Evolutionary conservation across 2,113 vertebrate genomes (phyloP).

Genomic region (Acinonyx jubatus): DNA sequence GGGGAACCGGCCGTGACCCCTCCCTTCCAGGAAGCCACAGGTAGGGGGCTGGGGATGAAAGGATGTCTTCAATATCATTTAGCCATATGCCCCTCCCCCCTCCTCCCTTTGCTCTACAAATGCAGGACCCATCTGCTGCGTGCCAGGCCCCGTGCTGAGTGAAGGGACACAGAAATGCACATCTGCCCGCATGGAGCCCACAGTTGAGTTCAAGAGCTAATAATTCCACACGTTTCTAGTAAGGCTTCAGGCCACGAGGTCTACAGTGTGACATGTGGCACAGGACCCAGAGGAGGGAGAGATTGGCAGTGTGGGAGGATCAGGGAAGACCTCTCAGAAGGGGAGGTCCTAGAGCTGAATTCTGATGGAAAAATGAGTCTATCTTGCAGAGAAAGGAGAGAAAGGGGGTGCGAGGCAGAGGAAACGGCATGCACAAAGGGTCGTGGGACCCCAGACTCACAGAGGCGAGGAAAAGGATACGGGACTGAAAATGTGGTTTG

Average conservation of each 20-base stretch:
- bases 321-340: background rate
- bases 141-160: background rate
- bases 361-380: background rate
- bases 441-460: rapidly evolving
- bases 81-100: rapidly evolving
- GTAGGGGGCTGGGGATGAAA: background rate
- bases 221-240: rapidly evolving
- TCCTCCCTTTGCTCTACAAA: background rate
- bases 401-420: background rate
- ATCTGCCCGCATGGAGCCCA: rapidly evolving
- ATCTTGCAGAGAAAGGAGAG: rapidly evolving
- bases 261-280: background rate
- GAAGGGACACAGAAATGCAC: background rate
- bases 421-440: rapidly evolving
- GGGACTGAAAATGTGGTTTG: rapidly evolving
- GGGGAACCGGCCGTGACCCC: background rate
- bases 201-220: background rate
- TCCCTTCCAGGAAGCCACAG: background rate
- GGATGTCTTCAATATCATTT: rapidly evolving
- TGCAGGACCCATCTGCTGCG: rapidly evolving
- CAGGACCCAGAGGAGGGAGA: background rate
- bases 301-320: rapidly evolving
- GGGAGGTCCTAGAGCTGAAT: background rate
- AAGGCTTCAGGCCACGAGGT: background rate
- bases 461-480: rapidly evolving